Evolutionary conservation across 2,797 vertebrate species (phyloP).

Genomic region (Crypturellus tataupa): DNA sequence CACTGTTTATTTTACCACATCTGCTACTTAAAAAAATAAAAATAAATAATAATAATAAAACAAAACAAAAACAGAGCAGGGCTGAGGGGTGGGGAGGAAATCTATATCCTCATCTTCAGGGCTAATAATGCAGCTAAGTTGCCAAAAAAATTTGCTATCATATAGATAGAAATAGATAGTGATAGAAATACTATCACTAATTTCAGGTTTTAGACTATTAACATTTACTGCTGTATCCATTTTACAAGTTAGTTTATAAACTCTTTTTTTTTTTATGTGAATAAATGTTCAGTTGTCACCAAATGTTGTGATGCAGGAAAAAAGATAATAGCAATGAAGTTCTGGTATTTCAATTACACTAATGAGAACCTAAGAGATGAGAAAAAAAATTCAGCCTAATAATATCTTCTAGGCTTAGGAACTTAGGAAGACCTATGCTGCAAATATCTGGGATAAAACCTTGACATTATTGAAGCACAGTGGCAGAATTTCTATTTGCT

Average conservation of each 20-base stretch:
- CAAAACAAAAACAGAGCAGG: no score
- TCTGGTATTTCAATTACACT: neutral
- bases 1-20: neutral
- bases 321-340: neutral
- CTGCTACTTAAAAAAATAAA: neutral
- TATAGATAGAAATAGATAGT: no score
- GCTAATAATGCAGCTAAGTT: neutral
- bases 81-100: neutral
- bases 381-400: no score
- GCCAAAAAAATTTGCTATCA: neutral
- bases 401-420: no score
- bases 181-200: neutral
- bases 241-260: neutral
- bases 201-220: neutral
- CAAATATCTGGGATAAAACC: neutral
- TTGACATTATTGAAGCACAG: neutral
- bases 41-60: no score
- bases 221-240: neutral
- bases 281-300: neutral
- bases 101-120: neutral
- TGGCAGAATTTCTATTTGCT: neutral
- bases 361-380: neutral
- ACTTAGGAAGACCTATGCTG: no score
- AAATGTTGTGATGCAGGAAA: neutral
- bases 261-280: neutral